A percentile compares a stretch with the other conserved stretches of the same genome.
These are phyloP conservation scores for Apis laboriosa DNA, from an alignment of 1,140 invertebrate species.

Conservation along the genomic window DNA sequence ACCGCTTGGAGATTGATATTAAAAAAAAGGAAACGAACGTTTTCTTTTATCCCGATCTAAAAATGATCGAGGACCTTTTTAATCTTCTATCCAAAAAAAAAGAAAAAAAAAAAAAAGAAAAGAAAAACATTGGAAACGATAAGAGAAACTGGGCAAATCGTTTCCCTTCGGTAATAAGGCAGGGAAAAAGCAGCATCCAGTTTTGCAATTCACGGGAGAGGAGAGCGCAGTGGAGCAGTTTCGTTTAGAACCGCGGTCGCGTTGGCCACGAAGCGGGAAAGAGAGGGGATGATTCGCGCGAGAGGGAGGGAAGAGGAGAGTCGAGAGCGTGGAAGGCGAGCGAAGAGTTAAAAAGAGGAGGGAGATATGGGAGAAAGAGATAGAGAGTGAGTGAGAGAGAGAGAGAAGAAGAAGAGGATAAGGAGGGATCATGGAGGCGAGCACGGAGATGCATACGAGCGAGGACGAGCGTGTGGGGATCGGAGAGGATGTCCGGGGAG, in stretches of 20 bases:
- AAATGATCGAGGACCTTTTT: too few relatives aligned
- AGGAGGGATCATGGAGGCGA: slow-evolving; percentile 30
- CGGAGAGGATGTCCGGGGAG: slow-evolving; percentile 18
- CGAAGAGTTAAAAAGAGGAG: neutral
- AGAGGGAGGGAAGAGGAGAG: neutral
- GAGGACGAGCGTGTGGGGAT: slow-evolving; percentile 5
- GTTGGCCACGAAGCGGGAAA: neutral
- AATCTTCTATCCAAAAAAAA: too few relatives aligned
- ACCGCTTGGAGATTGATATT: too few relatives aligned
- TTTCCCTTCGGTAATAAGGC: neutral
- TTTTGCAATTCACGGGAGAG: slow-evolving; percentile 27
- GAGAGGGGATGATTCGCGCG: neutral
- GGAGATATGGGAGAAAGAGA: too few relatives aligned
- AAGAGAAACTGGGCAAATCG: slow-evolving; percentile 11
- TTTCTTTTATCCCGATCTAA: too few relatives aligned
- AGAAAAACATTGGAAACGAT: too few relatives aligned
- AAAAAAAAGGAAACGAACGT: too few relatives aligned
- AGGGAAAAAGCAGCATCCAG: slow-evolving; percentile 19
- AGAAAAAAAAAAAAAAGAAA: too few relatives aligned
- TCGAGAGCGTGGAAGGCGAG: neutral
- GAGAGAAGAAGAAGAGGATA: neutral
- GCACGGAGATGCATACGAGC: slow-evolving; percentile 44
- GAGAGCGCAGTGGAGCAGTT: slow-evolving; percentile 36
- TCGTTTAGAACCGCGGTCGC: slow-evolving; percentile 8
- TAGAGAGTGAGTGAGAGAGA: neutral